These are phyloP conservation scores for Calliphora vicina DNA, from an alignment of 1,140 invertebrate genomes.

Conservation along the genomic window DNA sequence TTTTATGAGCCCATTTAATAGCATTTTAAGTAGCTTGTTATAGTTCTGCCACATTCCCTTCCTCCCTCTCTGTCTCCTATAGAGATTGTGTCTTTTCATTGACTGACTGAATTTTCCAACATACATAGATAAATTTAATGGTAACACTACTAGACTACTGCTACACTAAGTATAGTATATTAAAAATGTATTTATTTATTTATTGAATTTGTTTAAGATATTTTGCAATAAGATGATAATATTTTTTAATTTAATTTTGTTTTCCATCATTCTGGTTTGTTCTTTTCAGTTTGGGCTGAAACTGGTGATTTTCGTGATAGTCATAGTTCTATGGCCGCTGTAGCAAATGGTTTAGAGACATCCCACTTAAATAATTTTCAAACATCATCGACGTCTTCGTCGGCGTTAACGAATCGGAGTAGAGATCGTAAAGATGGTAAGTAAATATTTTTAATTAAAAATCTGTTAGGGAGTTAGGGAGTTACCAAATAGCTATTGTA, in stretches of 20 bases:
- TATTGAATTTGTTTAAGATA: neutral
- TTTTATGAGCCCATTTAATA: conserved; percentile 55
- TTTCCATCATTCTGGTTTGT: conserved; percentile 65
- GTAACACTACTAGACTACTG: too few relatives aligned
- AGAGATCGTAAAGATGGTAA: conserved; percentile 72
- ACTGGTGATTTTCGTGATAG: conserved; percentile 83
- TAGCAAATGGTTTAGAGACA: conserved; percentile 71
- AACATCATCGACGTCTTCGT: conserved; percentile 66
- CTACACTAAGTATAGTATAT: too few relatives aligned
- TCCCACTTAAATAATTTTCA: conserved; percentile 68
- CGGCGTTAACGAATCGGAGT: conserved; percentile 67
- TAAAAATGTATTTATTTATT: neutral
- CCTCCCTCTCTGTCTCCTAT: neutral
- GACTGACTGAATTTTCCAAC: neutral
- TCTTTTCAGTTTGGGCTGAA: conserved; percentile 83
- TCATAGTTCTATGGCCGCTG: conserved; percentile 74
- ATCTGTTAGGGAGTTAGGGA: too few relatives aligned
- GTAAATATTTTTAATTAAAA: too few relatives aligned
- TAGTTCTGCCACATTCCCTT: neutral
- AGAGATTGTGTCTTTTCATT: neutral
- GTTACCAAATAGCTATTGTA: too few relatives aligned
- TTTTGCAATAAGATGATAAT: neutral
- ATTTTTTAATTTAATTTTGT: conserved; percentile 52
- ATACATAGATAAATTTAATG: neutral
- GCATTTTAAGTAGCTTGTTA: conserved; percentile 42